phyloP scores from a whole-genome alignment of 2,888 invertebrate genomes.

The Tetragonula carbonaria region DNA sequence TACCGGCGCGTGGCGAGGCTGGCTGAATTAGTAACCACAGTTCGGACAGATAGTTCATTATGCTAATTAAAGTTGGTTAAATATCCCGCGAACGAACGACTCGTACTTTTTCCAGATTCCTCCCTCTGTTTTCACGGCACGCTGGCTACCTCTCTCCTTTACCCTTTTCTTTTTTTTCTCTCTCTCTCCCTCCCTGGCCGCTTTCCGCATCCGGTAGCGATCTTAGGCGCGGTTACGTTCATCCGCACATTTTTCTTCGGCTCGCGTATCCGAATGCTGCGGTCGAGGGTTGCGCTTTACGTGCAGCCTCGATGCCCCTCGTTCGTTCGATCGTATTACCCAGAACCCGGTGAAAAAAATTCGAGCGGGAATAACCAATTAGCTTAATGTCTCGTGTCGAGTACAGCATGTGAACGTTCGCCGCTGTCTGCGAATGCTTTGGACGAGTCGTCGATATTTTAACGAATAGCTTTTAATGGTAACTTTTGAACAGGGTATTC shows the following conservation, averaged over 20 bases:
- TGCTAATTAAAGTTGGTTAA: constrained; percentile 74
- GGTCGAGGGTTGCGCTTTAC: constrained; percentile 55
- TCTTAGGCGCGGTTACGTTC: constrained; percentile 59
- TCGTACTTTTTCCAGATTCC: constrained; percentile 41
- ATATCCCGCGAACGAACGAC: constrained; percentile 60
- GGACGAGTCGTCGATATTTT: neutral
- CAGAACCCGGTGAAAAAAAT: constrained; percentile 45
- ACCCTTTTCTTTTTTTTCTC: neutral
- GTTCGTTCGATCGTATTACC: constrained; percentile 54
- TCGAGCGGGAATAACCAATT: constrained; percentile 43
- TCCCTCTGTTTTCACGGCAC: constrained; percentile 36
- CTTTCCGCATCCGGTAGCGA: constrained; percentile 54
- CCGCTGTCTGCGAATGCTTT: neutral
- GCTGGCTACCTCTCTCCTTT: neutral
- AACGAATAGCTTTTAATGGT: no score
- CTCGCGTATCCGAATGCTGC: constrained; percentile 41
- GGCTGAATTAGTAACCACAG: constrained; percentile 69
- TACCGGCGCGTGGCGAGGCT: neutral
- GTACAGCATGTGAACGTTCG: neutral
- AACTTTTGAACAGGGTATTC: neutral
- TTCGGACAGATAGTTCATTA: constrained; percentile 71
- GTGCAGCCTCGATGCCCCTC: constrained; percentile 41
- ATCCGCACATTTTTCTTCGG: constrained; percentile 57
- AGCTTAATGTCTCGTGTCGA: constrained; percentile 36
- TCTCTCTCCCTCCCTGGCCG: constrained; percentile 47